Evolutionary conservation across 2,888 invertebrate genomes (phyloP).

Genomic region (Coremacera marginata): DNA sequence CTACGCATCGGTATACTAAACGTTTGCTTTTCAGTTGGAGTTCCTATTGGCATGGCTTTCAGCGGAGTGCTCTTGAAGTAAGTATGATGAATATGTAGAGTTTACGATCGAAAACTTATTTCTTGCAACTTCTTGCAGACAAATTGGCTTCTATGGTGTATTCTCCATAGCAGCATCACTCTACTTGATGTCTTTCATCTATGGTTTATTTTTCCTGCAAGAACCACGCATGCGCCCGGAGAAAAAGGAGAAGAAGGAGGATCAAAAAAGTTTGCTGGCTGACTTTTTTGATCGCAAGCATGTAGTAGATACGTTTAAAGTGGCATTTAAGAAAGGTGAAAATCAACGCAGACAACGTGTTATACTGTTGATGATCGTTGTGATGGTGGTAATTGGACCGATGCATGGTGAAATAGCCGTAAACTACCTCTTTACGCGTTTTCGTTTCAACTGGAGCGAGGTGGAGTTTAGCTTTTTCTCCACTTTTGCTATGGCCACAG

Average conservation of each 20-base stretch:
- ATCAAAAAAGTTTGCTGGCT: slow-evolving; percentile 59
- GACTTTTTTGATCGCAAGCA: slow-evolving; percentile 84
- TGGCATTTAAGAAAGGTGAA: slow-evolving; percentile 83
- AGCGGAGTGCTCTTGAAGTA: slow-evolving; percentile 81
- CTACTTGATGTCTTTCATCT: slow-evolving; percentile 81
- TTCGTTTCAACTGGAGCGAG: slow-evolving; percentile 89
- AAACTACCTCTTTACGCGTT: slow-evolving; percentile 84
- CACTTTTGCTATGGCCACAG: slow-evolving; percentile 86
- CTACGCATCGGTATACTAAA: slow-evolving; percentile 89
- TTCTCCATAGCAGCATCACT: slow-evolving; percentile 82
- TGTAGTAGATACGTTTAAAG: slow-evolving; percentile 81
- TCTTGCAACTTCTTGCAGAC: slow-evolving; percentile 58
- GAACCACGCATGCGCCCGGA: slow-evolving; percentile 70
- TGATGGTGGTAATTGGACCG: slow-evolving; percentile 88
- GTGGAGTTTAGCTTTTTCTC: slow-evolving; percentile 88
- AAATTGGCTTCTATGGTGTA: slow-evolving; percentile 86
- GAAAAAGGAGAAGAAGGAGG: slow-evolving; percentile 53
- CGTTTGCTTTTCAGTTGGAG: slow-evolving; percentile 88
- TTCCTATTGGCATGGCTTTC: slow-evolving; percentile 89
- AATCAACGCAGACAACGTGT: slow-evolving; percentile 81
- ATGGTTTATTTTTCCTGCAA: slow-evolving; percentile 79
- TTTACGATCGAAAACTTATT: not conserved
- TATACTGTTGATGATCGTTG: slow-evolving; percentile 82
- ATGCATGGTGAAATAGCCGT: slow-evolving; percentile 92
- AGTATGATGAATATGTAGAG: slow-evolving; percentile 44